A percentile compares a stretch with the other conserved stretches of the same genome.
phyloP scores from a whole-genome alignment of 2,113 vertebrate species.

The Petromus typicus region DNA sequence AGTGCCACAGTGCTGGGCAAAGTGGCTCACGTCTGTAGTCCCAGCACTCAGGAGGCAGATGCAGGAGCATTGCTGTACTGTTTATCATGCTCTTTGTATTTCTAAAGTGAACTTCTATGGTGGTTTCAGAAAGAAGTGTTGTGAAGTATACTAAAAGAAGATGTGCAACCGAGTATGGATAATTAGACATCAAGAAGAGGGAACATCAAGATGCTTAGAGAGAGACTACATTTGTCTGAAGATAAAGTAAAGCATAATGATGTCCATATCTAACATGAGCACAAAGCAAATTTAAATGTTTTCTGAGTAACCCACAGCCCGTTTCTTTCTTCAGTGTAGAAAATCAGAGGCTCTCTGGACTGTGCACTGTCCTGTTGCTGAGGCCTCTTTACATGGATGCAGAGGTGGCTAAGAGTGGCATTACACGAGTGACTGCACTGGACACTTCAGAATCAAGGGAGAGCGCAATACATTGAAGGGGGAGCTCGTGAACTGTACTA shows the following conservation, averaged over 20 bases:
- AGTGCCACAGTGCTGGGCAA: too few relatives aligned
- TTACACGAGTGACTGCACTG: not conserved
- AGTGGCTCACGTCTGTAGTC: too few relatives aligned
- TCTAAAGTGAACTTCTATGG: conserved; percentile 46
- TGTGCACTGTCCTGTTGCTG: not conserved
- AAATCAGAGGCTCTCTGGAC: conserved; percentile 48
- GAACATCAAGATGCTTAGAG: not conserved
- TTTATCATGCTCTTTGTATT: not conserved
- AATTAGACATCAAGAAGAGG: conserved; percentile 60
- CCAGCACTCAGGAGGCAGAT: too few relatives aligned
- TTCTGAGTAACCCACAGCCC: conserved; percentile 49
- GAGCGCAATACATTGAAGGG: not conserved
- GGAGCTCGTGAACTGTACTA: not conserved
- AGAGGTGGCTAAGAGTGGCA: not conserved
- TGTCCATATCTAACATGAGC: conserved; percentile 59
- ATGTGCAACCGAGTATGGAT: not conserved
- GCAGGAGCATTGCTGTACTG: too few relatives aligned
- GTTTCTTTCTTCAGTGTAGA: conserved; percentile 56
- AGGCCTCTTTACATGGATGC: not conserved
- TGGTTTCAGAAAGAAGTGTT: not conserved
- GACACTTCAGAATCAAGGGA: not conserved
- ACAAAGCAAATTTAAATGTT: conserved; percentile 57
- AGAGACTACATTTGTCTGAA: conserved; percentile 75
- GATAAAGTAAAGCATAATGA: conserved; percentile 62
- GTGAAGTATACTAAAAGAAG: not conserved